Evolutionary conservation across 2,888 invertebrate genomes (phyloP).

Genomic region (Creontiades dilutus): DNA sequence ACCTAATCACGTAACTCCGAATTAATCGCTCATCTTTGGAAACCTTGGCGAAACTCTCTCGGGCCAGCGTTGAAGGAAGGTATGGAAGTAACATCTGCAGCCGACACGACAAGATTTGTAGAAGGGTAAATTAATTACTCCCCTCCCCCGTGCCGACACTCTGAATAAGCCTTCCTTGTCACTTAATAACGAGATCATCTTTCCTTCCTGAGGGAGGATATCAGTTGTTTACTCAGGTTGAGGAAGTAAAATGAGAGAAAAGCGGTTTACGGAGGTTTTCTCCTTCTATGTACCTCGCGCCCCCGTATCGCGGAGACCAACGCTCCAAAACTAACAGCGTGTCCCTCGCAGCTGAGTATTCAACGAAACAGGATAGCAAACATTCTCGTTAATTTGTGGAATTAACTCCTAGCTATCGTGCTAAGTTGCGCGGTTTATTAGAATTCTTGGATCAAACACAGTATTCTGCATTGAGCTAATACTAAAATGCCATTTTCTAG

Average conservation of each 20-base stretch:
- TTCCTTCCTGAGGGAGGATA: constrained; percentile 23
- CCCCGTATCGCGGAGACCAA: constrained; percentile 1
- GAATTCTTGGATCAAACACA: too few relatives aligned
- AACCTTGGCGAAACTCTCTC: neutral
- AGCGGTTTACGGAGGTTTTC: constrained; percentile 21
- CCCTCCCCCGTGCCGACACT: neutral
- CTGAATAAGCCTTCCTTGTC: constrained; percentile 51
- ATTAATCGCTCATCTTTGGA: constrained; percentile 23
- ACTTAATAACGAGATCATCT: constrained; percentile 53
- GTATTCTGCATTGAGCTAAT: too few relatives aligned
- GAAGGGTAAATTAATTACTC: constrained; percentile 41
- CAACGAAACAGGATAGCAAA: constrained; percentile 7
- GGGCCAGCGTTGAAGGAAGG: constrained; percentile 36
- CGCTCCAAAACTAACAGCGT: constrained; percentile 12
- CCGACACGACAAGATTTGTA: constrained; percentile 45
- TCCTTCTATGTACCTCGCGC: neutral
- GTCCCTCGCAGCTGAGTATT: neutral
- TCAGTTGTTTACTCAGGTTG: constrained; percentile 53
- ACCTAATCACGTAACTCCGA: constrained; percentile 5
- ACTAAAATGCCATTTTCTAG: too few relatives aligned
- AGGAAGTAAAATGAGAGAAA: constrained; percentile 48
- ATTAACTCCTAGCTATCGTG: neutral
- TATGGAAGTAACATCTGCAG: constrained; percentile 48
- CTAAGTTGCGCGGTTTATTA: neutral
- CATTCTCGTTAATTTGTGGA: constrained; percentile 14